Evolutionary conservation across 2,113 vertebrate genomes (phyloP).

Genomic region (Podocnemis expansa): DNA sequence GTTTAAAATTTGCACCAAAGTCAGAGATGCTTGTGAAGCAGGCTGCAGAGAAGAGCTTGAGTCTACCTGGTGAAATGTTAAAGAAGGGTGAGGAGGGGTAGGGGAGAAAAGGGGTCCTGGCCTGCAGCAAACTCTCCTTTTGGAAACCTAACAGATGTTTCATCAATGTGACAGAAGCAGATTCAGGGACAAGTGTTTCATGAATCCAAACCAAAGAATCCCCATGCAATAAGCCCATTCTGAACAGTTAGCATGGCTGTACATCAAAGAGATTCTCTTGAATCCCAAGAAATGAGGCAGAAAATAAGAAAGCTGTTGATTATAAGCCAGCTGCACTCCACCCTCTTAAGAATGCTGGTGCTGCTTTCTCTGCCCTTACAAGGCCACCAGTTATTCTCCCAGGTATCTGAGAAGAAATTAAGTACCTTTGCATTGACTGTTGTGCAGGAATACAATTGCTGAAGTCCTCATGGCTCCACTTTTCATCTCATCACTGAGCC

Average conservation of each 20-base stretch:
- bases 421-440: constrained; percentile 42
- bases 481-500: constrained; percentile 32
- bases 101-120: background rate
- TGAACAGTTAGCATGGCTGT: too few relatives aligned
- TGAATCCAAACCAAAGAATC: background rate
- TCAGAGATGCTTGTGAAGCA: background rate
- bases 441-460: constrained; percentile 49
- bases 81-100: background rate
- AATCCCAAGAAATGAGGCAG: background rate
- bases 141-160: background rate
- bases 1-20: background rate
- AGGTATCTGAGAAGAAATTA: constrained; percentile 42
- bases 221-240: background rate
- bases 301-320: background rate
- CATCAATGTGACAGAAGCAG: background rate
- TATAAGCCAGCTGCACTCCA: background rate
- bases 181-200: background rate
- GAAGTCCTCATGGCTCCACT: constrained; percentile 13
- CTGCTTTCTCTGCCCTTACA: constrained; percentile 33
- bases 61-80: background rate
- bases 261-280: background rate
- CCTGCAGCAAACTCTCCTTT: background rate
- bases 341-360: background rate
- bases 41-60: background rate
- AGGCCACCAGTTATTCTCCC: constrained; percentile 58